These are phyloP conservation scores for Erebia ligea DNA, from an alignment of 2,888 invertebrate genomes.

Conservation along the genomic window DNA sequence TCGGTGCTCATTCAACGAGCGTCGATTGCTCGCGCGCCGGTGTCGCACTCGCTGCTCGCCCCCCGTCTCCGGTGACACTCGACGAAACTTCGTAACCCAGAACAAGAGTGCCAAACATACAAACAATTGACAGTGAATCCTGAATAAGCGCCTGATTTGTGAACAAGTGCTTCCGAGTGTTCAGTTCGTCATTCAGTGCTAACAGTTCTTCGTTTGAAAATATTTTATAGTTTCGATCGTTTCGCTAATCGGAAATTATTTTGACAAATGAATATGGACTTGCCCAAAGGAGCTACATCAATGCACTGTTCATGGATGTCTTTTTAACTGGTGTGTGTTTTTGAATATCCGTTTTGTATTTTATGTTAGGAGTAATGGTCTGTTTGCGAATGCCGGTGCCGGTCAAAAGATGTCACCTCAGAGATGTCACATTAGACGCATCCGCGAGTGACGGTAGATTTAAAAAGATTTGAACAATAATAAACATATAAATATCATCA, in stretches of 20 bases:
- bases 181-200: slow-evolving; percentile 60
- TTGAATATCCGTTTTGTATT: slow-evolving; percentile 36
- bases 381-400: slow-evolving; percentile 24
- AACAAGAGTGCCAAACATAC: slow-evolving; percentile 32
- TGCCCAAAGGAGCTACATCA: slow-evolving; percentile 77
- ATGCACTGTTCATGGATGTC: slow-evolving; percentile 83
- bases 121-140: slow-evolving; percentile 25
- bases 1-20: slow-evolving; percentile 82
- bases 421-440: slow-evolving; percentile 16
- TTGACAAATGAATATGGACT: slow-evolving; percentile 78
- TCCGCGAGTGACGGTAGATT: slow-evolving; percentile 39
- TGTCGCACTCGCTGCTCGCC: slow-evolving; percentile 65
- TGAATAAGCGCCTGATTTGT: slow-evolving; percentile 49
- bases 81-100: slow-evolving; percentile 48
- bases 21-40: slow-evolving; percentile 81
- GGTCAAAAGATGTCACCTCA: slow-evolving; percentile 24
- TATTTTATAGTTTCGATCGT: slow-evolving; percentile 47
- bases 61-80: slow-evolving; percentile 54
- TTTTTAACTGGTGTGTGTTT: slow-evolving; percentile 80
- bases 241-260: slow-evolving; percentile 58
- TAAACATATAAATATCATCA: not conserved
- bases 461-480: slow-evolving; percentile 1
- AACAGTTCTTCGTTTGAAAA: slow-evolving; percentile 39
- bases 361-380: slow-evolving; percentile 20
- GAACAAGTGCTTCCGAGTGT: slow-evolving; percentile 53